Evolutionary conservation across 2,888 invertebrate genomes (phyloP).

Genomic region (Acanthosoma haemorrhoidale): DNA sequence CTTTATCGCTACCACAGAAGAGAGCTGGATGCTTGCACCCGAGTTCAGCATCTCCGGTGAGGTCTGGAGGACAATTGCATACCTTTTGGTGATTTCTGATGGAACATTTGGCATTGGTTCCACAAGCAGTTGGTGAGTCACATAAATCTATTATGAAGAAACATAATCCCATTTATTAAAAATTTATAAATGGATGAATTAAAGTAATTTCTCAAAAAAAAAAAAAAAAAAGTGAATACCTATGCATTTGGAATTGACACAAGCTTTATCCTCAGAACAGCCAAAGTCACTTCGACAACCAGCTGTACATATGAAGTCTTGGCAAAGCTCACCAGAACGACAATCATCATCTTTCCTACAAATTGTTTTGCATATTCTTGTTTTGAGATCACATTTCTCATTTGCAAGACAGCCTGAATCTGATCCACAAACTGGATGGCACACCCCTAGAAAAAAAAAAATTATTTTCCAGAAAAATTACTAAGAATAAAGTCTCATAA

Average conservation of each 20-base stretch:
- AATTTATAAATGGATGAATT: neutral
- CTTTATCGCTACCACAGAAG: conserved; percentile 59
- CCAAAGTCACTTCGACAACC: conserved; percentile 78
- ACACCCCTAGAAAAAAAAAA: conserved; percentile 46
- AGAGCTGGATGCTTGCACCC: conserved; percentile 65
- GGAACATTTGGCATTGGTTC: conserved; percentile 71
- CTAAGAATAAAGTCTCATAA: no score
- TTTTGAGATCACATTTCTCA: conserved; percentile 63
- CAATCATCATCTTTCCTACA: conserved; percentile 83
- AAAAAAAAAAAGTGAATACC: conserved; percentile 44
- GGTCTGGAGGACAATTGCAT: conserved; percentile 65
- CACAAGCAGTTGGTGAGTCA: conserved; percentile 69
- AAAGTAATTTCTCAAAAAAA: neutral
- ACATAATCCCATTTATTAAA: neutral
- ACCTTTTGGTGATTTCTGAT: conserved; percentile 65
- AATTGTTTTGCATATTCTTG: conserved; percentile 76
- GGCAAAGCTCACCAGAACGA: conserved; percentile 78
- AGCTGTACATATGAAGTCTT: conserved; percentile 67
- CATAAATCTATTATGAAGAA: conserved; percentile 60
- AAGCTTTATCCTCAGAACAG: conserved; percentile 66
- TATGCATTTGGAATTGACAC: conserved; percentile 70
- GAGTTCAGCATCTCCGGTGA: conserved; percentile 68
- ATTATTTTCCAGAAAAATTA: neutral
- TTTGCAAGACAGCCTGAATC: conserved; percentile 73
- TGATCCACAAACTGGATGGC: conserved; percentile 71